Percentiles rank a stretch among this genome's conserved stretches.
Conservation (phyloP, 2,797 vertebrate genomes). For the Prionace glauca region DNA sequence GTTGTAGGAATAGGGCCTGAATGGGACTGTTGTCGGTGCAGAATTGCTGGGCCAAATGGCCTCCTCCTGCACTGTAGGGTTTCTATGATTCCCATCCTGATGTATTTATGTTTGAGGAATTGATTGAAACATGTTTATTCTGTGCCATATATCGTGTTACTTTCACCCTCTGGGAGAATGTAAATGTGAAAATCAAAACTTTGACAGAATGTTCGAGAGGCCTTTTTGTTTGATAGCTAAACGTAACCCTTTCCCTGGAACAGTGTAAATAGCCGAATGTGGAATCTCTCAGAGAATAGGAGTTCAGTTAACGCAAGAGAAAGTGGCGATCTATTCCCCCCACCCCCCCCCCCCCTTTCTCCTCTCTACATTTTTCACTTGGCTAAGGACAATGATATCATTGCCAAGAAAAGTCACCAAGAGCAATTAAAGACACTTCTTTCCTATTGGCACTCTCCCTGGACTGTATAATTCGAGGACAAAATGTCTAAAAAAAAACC, state of each 20-base stretch:
- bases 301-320: background rate
- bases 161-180: background rate
- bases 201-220: background rate
- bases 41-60: too few relatives aligned
- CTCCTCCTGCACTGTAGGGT: too few relatives aligned
- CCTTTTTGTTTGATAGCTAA: background rate
- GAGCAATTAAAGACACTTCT: background rate
- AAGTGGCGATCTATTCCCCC: background rate
- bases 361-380: background rate
- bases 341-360: too few relatives aligned
- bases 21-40: too few relatives aligned
- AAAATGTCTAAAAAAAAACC: slow-evolving; percentile 31
- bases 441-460: background rate
- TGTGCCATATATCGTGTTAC: background rate
- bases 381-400: background rate
- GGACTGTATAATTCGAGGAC: slow-evolving; percentile 27
- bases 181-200: background rate
- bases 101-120: background rate
- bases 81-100: too few relatives aligned
- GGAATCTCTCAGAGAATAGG: background rate
- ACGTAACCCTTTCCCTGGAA: background rate
- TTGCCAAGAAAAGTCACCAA: slow-evolving; percentile 28
- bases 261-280: background rate
- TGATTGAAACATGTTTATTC: background rate
- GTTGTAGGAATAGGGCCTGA: too few relatives aligned